Percentiles rank a stretch among this genome's conserved stretches.
These are phyloP conservation scores for Fukomys damarensis DNA, from an alignment of 2,113 vertebrate genomes.

Conservation along the genomic window DNA sequence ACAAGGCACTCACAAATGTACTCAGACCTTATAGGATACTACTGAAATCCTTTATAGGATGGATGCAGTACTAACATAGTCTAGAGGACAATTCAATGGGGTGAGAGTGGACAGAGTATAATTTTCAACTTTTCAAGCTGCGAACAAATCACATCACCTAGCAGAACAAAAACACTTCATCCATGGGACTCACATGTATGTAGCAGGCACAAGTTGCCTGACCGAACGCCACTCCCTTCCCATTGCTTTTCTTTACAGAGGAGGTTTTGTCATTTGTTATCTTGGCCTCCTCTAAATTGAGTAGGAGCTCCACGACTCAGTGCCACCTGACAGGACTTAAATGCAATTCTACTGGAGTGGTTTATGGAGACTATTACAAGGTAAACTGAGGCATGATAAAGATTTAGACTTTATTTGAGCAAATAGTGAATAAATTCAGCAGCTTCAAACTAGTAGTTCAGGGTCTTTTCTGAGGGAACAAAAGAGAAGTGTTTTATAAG, in stretches of 20 bases:
- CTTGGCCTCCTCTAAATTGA: neutral
- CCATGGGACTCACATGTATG: neutral
- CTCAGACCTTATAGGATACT: neutral
- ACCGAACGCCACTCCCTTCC: neutral
- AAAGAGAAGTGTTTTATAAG: neutral
- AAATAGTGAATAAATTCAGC: neutral
- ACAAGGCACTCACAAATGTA: neutral
- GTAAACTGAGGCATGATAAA: neutral
- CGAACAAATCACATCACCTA: neutral
- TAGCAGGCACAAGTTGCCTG: neutral
- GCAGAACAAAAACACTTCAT: neutral
- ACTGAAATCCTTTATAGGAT: neutral
- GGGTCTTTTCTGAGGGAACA: neutral
- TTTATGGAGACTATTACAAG: neutral
- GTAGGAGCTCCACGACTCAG: neutral
- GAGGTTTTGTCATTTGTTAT: neutral
- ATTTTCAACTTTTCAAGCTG: neutral
- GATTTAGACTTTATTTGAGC: neutral
- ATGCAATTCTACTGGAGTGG: neutral
- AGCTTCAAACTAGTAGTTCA: neutral
- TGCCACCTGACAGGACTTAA: neutral
- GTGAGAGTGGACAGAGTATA: neutral
- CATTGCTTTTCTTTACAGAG: neutral
- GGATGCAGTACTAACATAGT: neutral
- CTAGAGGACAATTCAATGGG: neutral